Conservation (phyloP, 2,797 vertebrate species). For the Clarias platycephalus region DNA sequence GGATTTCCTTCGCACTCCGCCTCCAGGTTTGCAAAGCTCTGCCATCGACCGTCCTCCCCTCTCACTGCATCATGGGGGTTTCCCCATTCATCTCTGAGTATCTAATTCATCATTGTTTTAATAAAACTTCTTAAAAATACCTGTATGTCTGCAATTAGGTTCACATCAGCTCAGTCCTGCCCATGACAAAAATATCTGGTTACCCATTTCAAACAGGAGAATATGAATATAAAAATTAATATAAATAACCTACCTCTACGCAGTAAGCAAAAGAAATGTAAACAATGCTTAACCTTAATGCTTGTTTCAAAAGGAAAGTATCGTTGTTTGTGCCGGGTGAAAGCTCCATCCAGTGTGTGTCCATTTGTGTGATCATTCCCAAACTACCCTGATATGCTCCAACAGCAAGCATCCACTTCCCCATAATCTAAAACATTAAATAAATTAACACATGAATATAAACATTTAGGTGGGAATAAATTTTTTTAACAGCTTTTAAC, state of each 20-base stretch:
- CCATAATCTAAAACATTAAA: slow-evolving; percentile 33
- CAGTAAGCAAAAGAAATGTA: background rate
- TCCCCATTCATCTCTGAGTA: no score
- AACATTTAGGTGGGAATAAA: background rate
- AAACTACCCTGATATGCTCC: slow-evolving; percentile 15
- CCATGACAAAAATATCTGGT: no score
- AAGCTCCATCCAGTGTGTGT: slow-evolving; percentile 42
- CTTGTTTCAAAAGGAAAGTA: background rate
- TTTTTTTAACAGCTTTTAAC: no score
- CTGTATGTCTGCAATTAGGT: no score
- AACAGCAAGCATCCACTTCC: slow-evolving; percentile 44
- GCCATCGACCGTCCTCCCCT: no score
- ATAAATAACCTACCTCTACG: background rate
- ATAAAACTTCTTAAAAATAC: no score
- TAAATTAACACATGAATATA: background rate
- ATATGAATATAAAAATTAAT: background rate
- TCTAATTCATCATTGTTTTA: no score
- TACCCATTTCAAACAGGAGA: background rate
- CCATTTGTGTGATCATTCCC: background rate
- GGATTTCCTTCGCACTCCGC: no score
- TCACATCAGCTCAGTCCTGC: no score
- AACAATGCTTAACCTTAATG: background rate
- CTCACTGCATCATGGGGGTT: no score
- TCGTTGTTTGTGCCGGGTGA: background rate
- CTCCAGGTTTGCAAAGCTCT: no score